Base-by-base conservation (phyloP, 2,113 vertebrate genomes). In the Corythoichthys haematopterus region DNA sequence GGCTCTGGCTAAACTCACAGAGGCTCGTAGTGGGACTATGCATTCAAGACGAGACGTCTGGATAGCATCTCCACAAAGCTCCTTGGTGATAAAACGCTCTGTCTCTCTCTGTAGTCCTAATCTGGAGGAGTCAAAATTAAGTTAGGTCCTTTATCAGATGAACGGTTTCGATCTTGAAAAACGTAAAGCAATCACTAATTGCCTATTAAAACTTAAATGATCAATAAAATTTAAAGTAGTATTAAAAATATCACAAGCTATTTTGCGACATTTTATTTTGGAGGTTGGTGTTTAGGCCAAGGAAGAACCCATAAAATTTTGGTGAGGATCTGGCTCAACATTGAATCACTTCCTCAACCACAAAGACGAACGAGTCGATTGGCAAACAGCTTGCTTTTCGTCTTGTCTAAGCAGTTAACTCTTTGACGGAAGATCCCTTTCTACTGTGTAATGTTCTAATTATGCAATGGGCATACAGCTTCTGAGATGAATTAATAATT, bases 31-130 rank as follows among this genome's bases (percentile, higher is more conserved):
- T 71, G 74, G 69, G 69, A 65, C 79, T 77, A 74, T 81, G 81
- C 78, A 79, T 80, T 80, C 71, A 72, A 72, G 84, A 85, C 78
- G 81, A 86, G 77, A 76, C 68, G 70, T 80, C 80, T 82, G 83
- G 82, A 83, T 83, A 84, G 81, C 77, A 67, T 65, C 74, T 75
- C 72, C 69, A 77, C 76, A 84, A 79, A 86, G 78, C 84, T 81
- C 76, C 78, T 33, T 62, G 74, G 65, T 78, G 76, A 66, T 74
- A 64, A 80, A 83, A 76, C 82, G 46, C 20, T 28, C 20, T 28
- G 68, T 68, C 46, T 74, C 64, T 84, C 75, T 85, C 76, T 81
- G 76, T 78, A 72, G 79, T 84, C 77, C 4, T 84, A 78, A 80
- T 81, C 85, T 80, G 78, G 71, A 66, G 76, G 74, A 64, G 68